phyloP scores from a whole-genome alignment of 2,888 invertebrate species.

The Melinaea marsaeus region DNA sequence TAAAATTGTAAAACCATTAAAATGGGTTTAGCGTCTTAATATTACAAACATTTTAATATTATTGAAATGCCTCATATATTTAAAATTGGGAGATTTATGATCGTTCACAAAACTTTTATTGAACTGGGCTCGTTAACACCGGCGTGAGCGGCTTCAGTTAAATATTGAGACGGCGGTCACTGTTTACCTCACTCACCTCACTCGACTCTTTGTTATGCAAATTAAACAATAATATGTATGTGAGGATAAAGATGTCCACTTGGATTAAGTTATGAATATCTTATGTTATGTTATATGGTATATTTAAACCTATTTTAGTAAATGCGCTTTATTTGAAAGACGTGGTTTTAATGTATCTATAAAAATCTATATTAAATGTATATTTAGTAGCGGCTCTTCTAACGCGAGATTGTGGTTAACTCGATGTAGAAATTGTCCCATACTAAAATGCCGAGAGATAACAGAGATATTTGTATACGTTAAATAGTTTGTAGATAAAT shows the following conservation, averaged over 20 bases:
- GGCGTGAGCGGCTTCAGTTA: conserved; percentile 65
- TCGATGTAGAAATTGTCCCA: no score
- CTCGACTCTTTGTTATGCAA: conserved; percentile 12
- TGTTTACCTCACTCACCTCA: conserved; percentile 47
- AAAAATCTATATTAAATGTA: background rate
- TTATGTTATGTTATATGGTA: background rate
- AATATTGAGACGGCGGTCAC: conserved; percentile 52
- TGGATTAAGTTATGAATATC: conserved; percentile 6
- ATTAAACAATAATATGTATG: conserved; percentile 41
- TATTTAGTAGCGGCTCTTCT: background rate
- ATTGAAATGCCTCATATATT: conserved; percentile 55
- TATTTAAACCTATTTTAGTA: background rate
- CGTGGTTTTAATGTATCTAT: background rate
- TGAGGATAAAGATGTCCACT: conserved; percentile 4
- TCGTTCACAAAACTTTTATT: conserved; percentile 66
- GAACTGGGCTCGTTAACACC: conserved; percentile 72
- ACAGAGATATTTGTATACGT: no score
- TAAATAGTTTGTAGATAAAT: no score
- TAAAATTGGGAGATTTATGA: conserved; percentile 61
- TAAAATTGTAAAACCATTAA: background rate
- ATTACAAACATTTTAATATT: conserved; percentile 64
- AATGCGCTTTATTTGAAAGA: background rate
- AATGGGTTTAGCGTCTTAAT: conserved; percentile 19
- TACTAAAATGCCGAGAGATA: no score
- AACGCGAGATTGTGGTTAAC: no score